Conservation (phyloP, 2,797 vertebrate species). For the Distichodus sexfasciatus region DNA sequence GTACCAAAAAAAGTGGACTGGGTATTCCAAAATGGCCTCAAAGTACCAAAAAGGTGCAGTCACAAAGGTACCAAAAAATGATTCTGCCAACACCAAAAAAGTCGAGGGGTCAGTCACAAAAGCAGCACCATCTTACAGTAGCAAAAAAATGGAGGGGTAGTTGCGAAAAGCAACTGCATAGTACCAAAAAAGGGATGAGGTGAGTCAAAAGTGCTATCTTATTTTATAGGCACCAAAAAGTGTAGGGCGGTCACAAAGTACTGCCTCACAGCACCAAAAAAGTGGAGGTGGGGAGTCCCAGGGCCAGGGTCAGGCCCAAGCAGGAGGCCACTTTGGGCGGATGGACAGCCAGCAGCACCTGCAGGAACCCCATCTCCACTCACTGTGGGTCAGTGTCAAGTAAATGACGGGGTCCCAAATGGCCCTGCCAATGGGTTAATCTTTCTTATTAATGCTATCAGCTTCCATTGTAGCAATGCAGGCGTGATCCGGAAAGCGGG, state of each 20-base stretch:
- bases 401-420: slow-evolving; percentile 56
- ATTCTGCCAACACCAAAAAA: too few relatives aligned
- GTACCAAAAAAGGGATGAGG: too few relatives aligned
- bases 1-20: too few relatives aligned
- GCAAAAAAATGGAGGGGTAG: too few relatives aligned
- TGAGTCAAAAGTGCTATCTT: too few relatives aligned
- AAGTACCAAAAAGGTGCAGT: too few relatives aligned
- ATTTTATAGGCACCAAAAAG: too few relatives aligned
- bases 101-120: too few relatives aligned
- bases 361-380: slow-evolving; percentile 40
- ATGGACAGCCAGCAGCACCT: background rate
- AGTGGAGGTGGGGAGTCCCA: background rate
- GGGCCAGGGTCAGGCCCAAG: slow-evolving; percentile 7
- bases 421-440: slow-evolving; percentile 55
- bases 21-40: too few relatives aligned
- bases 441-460: slow-evolving; percentile 58
- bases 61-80: too few relatives aligned
- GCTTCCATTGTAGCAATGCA: slow-evolving; percentile 50
- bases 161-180: too few relatives aligned
- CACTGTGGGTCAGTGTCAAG: slow-evolving; percentile 55
- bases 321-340: background rate
- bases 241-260: background rate
- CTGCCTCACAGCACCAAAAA: background rate
- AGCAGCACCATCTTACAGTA: too few relatives aligned
- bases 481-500: slow-evolving; percentile 41